Conservation (phyloP, 1,140 invertebrate genomes). For the Ceratina australensis region DNA sequence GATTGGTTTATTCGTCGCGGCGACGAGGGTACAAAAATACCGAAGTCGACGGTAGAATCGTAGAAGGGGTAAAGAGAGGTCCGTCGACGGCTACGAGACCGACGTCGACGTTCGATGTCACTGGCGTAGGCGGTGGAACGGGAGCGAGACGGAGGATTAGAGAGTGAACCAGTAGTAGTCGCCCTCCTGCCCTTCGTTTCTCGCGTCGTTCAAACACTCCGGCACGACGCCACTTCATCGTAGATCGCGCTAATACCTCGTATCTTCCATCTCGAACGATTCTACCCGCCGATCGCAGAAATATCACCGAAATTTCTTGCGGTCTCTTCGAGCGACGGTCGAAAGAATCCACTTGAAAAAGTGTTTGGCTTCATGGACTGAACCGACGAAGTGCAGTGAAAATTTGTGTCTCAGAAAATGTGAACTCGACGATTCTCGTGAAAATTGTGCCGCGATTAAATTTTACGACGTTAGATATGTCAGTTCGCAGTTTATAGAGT, state of each 20-base stretch:
- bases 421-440: not conserved
- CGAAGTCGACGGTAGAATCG: slow-evolving; percentile 1
- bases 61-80: slow-evolving; percentile 42
- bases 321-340: too few relatives aligned
- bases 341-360: too few relatives aligned
- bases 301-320: too few relatives aligned
- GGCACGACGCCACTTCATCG: slow-evolving; percentile 13
- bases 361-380: too few relatives aligned
- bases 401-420: too few relatives aligned
- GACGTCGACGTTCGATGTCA: slow-evolving; percentile 34
- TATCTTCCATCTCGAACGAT: not conserved
- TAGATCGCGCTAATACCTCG: not conserved
- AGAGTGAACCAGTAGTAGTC: slow-evolving; percentile 47
- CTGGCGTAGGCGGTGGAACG: slow-evolving; percentile 28
- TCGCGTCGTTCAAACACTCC: slow-evolving; percentile 51
- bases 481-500: too few relatives aligned
- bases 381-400: too few relatives aligned
- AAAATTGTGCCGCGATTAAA: not conserved
- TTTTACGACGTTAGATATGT: too few relatives aligned
- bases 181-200: slow-evolving; percentile 59
- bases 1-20: not conserved
- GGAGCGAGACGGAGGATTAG: slow-evolving; percentile 47
- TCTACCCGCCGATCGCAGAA: too few relatives aligned
- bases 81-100: slow-evolving; percentile 42
- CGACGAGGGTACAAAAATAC: slow-evolving; percentile 43